phyloP scores from a whole-genome alignment of 2,797 vertebrate species.

The Ispidina picta region DNA sequence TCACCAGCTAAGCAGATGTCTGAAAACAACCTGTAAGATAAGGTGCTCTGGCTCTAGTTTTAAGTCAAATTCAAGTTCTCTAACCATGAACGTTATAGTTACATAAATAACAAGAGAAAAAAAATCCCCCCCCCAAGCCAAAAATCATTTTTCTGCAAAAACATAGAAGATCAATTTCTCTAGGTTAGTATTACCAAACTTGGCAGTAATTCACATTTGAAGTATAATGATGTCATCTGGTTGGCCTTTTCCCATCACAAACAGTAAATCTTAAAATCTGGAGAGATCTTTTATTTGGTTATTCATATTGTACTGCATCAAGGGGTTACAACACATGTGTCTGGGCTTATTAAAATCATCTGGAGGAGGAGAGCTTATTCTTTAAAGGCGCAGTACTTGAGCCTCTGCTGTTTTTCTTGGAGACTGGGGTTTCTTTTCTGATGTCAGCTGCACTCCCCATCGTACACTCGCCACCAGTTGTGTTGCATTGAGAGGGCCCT shows the following conservation, averaged over 20 bases:
- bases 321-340: conserved; percentile 82
- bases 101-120: conserved; percentile 69
- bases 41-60: conserved; percentile 29
- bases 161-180: conserved; percentile 78
- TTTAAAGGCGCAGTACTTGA: conserved; percentile 71
- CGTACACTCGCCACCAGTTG: background rate
- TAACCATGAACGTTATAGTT: conserved; percentile 44
- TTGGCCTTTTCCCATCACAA: conserved; percentile 81
- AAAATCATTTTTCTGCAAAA: conserved; percentile 62
- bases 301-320: conserved; percentile 81
- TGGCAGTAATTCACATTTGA: conserved; percentile 77
- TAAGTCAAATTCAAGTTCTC: conserved; percentile 55
- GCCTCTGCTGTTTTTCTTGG: conserved; percentile 56
- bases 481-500: background rate
- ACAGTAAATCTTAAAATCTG: conserved; percentile 84
- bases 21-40: conserved; percentile 53
- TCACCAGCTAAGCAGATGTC: conserved; percentile 41
- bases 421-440: background rate
- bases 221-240: conserved; percentile 86
- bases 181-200: conserved; percentile 76
- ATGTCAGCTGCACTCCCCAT: background rate
- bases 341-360: conserved; percentile 82
- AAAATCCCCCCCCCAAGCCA: conserved; percentile 59
- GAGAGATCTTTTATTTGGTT: conserved; percentile 84
- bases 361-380: conserved; percentile 72